Percentiles rank a stretch among this genome's conserved stretches.
These are phyloP conservation scores for Daubentonia madagascariensis DNA, from an alignment of 2,113 vertebrate genomes.

Conservation along the genomic window DNA sequence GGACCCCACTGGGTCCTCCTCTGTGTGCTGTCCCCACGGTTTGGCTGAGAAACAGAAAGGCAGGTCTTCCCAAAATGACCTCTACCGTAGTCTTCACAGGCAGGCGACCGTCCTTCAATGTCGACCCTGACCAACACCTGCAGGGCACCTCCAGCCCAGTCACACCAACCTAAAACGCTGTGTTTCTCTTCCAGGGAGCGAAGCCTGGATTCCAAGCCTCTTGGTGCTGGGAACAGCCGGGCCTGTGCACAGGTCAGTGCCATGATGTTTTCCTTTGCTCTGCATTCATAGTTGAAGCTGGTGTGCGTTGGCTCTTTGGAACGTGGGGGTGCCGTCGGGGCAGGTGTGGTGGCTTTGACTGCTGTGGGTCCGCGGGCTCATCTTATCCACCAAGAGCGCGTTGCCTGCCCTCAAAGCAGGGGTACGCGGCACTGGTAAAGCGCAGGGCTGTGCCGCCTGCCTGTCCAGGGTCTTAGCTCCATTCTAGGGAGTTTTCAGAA, in stretches of 20 bases:
- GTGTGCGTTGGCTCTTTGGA: accelerated
- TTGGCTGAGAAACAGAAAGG: too few species aligned
- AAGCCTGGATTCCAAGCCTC: not conserved
- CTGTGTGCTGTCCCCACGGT: too few species aligned
- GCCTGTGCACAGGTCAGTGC: slow-evolving; percentile 23
- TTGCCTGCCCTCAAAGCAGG: accelerated
- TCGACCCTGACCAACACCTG: accelerated
- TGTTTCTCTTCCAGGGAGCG: not conserved
- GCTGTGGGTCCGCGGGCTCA: too few species aligned
- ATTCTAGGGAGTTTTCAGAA: not conserved
- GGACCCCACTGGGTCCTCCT: not conserved
- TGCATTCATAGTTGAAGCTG: accelerated
- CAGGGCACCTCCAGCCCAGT: accelerated
- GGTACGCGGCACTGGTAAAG: accelerated
- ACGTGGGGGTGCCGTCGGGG: accelerated
- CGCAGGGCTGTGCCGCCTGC: accelerated
- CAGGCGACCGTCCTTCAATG: accelerated
- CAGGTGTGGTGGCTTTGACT: accelerated
- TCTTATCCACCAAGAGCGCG: accelerated
- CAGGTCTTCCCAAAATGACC: too few species aligned
- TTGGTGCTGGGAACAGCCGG: accelerated
- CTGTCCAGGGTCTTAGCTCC: accelerated
- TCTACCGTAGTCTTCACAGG: accelerated
- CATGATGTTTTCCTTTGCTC: accelerated
- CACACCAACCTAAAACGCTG: accelerated